These are phyloP conservation scores for Spialia ferax DNA, from an alignment of 2,888 invertebrate species.

Conservation along the genomic window DNA sequence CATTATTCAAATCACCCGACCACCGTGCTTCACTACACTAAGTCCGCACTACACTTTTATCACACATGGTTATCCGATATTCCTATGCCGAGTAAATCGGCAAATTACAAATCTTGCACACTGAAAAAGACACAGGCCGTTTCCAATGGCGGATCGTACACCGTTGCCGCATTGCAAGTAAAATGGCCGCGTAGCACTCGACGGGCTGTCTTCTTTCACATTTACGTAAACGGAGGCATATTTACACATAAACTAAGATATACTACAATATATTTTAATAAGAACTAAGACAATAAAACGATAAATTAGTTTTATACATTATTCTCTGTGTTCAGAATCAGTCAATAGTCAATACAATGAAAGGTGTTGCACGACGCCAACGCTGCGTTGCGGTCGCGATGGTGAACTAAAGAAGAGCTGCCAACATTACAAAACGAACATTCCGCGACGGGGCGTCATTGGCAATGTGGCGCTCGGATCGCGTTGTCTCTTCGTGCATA, in stretches of 20 bases:
- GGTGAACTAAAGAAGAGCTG: constrained; percentile 80
- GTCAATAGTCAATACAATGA: constrained; percentile 92
- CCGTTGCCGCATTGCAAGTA: constrained; percentile 91
- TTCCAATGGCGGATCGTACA: constrained; percentile 92
- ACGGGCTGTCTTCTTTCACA: constrained; percentile 83
- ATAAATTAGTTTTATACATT: constrained; percentile 89
- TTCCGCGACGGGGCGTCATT: constrained; percentile 80
- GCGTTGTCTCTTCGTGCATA: constrained; percentile 61
- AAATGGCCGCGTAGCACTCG: constrained; percentile 89
- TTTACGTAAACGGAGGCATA: constrained; percentile 84
- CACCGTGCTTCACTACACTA: constrained; percentile 87
- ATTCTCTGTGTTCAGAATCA: constrained; percentile 88
- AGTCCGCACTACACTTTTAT: constrained; percentile 86
- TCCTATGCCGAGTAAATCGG: constrained; percentile 81
- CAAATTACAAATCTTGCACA: constrained; percentile 87
- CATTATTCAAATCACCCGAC: constrained; percentile 87
- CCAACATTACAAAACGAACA: constrained; percentile 73
- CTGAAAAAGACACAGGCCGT: constrained; percentile 89
- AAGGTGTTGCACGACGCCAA: constrained; percentile 90
- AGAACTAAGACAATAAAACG: constrained; percentile 84
- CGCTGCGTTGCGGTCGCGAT: constrained; percentile 86
- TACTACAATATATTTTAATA: constrained; percentile 80
- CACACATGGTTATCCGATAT: constrained; percentile 84
- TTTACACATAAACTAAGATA: constrained; percentile 84
- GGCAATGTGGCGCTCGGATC: constrained; percentile 74